Evolutionary conservation across 1,140 invertebrate genomes (phyloP), one percentile per base, ranked within the genome.

Genomic region (Papilio machaon): DNA sequence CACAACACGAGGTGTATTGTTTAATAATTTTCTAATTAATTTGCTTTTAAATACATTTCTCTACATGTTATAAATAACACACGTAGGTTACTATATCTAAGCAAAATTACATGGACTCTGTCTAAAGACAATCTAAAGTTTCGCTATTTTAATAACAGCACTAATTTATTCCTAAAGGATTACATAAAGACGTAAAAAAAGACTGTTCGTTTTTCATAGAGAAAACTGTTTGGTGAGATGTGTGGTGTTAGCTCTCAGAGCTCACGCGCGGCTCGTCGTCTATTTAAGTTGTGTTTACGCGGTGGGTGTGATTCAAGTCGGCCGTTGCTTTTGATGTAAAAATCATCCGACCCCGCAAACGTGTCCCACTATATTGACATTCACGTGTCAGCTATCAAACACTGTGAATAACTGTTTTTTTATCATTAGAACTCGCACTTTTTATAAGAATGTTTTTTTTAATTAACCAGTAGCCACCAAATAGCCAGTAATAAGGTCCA

Each of bases 321-420:
- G 15, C 85, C 86, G 75, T 86, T 79, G 85, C 89, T 91, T 90
- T 93, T 93, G 92, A 93, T 94, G 89, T 92, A 91, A 91, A 92
- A 92, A 86, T 91, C 91, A 91, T 90, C 82, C 83, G 85, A 85
- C 87, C 84, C 88, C 88, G 80, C 81, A 80, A 81, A 85, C 87
- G 85, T 88, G 85, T 87, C 81, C 80, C 81, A 77, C 83, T 86
- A 90, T 93, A 92, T 91, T 93, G 89, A 93, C 91, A 91, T 81
- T 35, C 13, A 35, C 4, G 30, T 64, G 30, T 2, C 23, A 38
- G 0, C 13, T 64, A 30, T 38, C 30, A 70, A 70, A 70, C 11
- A 70, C 64, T 70, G 10, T 64, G 54, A n/a, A 19, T 58, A 1
- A 58, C 17, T 58, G 47, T 9, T 8, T 58, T 54, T 13, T 52